Conservation (phyloP, 1,140 invertebrate species). For the Papilio polyxenes region DNA sequence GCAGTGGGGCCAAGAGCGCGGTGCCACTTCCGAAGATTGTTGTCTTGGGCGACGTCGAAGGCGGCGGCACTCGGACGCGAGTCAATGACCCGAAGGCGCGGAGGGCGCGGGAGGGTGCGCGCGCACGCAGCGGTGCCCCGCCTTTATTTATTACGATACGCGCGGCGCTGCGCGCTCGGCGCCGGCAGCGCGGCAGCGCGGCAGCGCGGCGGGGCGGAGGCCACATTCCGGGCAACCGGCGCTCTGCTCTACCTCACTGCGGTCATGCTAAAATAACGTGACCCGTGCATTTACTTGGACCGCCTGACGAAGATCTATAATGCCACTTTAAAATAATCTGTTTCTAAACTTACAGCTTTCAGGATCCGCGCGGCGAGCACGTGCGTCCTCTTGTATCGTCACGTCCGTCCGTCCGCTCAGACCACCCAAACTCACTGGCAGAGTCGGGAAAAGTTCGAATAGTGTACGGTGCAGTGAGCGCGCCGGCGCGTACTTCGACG, state of each 20-base stretch:
- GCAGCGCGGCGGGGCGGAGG: constrained; percentile 76
- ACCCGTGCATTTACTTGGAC: constrained; percentile 52
- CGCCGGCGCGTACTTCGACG: constrained; percentile 40
- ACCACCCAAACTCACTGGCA: constrained; percentile 67
- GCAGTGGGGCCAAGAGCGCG: constrained; percentile 61
- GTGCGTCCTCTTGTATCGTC: constrained; percentile 67
- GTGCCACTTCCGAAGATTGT: constrained; percentile 60
- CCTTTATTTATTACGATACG: constrained; percentile 80
- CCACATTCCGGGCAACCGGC: constrained; percentile 74
- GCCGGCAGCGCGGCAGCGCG: constrained; percentile 75
- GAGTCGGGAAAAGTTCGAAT: constrained; percentile 46
- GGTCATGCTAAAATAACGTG: constrained; percentile 72
- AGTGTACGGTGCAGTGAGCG: constrained; percentile 36
- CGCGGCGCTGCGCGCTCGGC: constrained; percentile 73
- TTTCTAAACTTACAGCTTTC: constrained; percentile 69
- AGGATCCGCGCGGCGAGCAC: constrained; percentile 58
- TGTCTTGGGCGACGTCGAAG: constrained; percentile 63
- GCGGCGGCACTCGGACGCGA: constrained; percentile 58
- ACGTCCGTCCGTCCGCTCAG: constrained; percentile 55
- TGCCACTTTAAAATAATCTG: constrained; percentile 75
- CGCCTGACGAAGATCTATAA: constrained; percentile 55
- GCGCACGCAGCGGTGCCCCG: constrained; percentile 77
- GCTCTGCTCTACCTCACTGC: constrained; percentile 55
- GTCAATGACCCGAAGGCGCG: constrained; percentile 75
- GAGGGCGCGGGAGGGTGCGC: constrained; percentile 76